Evolutionary conservation across 2,113 vertebrate species (phyloP), one percentile per base, ranked within the genome.

Genomic region (Apeltes quadracus): DNA sequence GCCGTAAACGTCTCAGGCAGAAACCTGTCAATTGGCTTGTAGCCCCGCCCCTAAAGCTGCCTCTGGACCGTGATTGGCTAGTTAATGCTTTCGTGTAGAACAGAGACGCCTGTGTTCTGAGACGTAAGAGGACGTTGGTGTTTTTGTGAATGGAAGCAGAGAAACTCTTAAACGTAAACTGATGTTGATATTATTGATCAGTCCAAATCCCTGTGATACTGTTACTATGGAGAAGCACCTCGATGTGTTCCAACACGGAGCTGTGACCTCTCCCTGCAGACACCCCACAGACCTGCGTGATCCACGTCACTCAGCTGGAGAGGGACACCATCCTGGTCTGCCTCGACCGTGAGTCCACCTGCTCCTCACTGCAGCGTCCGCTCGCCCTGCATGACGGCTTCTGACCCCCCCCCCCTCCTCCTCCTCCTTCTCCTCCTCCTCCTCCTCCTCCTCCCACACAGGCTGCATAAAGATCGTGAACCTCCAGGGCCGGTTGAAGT

Each of bases 401-500:
- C 1, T 36, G 15, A 69, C 32, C 22, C n/a, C n/a, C n/a, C n/a
- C n/a, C n/a, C n/a, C n/a, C n/a, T n/a, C n/a, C n/a, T n/a, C n/a
- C n/a, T 23, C 10, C 1, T 18, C n/a, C 46, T 1, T 48, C 5
- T 7, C n/a, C n/a, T n/a, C 27, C 9, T 12, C 20, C 0, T 1
- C 18, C 23, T 38, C 5, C 32, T 11, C 22, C 20, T 58, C 27
- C 53, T 23, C 53, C 10, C 20, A 61, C 34, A 1, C 66, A 98
- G 98, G 97, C 74, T 98, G 95, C 89, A 98, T 99, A 93, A 98
- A 99, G 92, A 98, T 99, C 78, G 98, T 98, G 64, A 98, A 98
- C 90, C 95, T 98, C 67, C 96, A 96, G 83, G 97, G 98, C 72
- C 94, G 95, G 83, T 94, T 99, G 88, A 99, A 99, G 93, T 99